These are phyloP conservation scores for Callocephalon fimbriatum DNA, from an alignment of 2,113 vertebrate species.

Conservation along the genomic window DNA sequence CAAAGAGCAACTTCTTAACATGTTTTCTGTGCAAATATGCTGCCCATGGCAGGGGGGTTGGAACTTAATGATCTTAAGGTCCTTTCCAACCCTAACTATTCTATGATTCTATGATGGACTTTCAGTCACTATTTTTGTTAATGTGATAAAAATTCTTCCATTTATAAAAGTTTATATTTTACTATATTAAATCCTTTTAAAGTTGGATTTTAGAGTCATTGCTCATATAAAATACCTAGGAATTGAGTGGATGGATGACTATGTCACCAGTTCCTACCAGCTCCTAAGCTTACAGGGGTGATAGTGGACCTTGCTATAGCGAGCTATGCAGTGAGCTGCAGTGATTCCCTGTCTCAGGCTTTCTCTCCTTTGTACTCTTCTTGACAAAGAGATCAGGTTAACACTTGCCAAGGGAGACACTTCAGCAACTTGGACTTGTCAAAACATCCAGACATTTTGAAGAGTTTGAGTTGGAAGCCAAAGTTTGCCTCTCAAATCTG, in stretches of 20 bases:
- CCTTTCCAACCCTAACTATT: not conserved
- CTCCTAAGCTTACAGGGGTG: not conserved
- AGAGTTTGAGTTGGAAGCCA: not conserved
- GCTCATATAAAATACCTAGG: not conserved
- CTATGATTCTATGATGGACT: not conserved
- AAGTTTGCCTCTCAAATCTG: not conserved
- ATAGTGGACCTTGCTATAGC: not conserved
- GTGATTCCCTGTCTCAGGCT: not conserved
- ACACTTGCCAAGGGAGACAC: not conserved
- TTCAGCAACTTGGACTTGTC: not conserved
- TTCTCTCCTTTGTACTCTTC: not conserved
- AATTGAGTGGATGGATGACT: not conserved
- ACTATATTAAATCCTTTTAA: not conserved
- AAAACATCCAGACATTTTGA: not conserved
- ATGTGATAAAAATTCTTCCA: not conserved
- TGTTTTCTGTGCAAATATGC: not conserved
- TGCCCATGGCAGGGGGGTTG: not conserved
- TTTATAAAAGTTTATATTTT: not conserved
- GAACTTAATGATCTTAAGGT: not conserved
- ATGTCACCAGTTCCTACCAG: not conserved
- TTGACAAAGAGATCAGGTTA: not conserved
- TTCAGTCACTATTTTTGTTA: not conserved
- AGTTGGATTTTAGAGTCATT: not conserved
- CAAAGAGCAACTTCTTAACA: not conserved
- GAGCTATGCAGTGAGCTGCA: not conserved